Evolutionary conservation across 2,797 vertebrate species (phyloP).

Genomic region (Crenichthys baileyi): DNA sequence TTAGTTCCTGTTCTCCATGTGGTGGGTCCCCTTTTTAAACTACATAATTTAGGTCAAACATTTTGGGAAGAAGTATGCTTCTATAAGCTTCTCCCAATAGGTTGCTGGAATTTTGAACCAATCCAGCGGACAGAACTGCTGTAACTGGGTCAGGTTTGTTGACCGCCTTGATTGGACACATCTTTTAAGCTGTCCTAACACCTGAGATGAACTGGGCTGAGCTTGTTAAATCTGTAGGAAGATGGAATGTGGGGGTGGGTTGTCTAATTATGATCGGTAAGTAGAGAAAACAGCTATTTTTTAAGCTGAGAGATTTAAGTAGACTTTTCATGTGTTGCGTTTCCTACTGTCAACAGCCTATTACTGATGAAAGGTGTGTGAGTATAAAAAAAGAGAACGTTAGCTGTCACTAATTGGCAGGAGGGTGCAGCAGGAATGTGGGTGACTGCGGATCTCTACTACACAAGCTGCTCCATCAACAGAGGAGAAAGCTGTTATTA

Average conservation of each 20-base stretch:
- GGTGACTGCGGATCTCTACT: constrained; percentile 41
- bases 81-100: too few species aligned
- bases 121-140: too few species aligned
- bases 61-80: too few species aligned
- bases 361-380: constrained; percentile 29
- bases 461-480: constrained; percentile 63
- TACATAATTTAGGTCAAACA: too few species aligned
- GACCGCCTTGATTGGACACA: too few species aligned
- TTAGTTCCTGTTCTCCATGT: too few species aligned
- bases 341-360: constrained; percentile 16
- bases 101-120: too few species aligned
- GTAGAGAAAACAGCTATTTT: constrained; percentile 24
- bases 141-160: too few species aligned
- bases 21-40: too few species aligned
- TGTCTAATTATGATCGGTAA: constrained; percentile 27
- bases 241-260: constrained; percentile 42
- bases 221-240: constrained; percentile 4
- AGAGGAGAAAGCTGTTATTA: constrained; percentile 62
- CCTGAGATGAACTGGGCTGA: constrained; percentile 13
- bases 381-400: constrained; percentile 26
- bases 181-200: neutral
- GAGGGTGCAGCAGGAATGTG: constrained; percentile 65
- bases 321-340: constrained; percentile 19
- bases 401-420: constrained; percentile 61
- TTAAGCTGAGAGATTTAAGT: constrained; percentile 29